phyloP scores from a whole-genome alignment of 2,888 invertebrate species.

The Diachrysia chrysitis region DNA sequence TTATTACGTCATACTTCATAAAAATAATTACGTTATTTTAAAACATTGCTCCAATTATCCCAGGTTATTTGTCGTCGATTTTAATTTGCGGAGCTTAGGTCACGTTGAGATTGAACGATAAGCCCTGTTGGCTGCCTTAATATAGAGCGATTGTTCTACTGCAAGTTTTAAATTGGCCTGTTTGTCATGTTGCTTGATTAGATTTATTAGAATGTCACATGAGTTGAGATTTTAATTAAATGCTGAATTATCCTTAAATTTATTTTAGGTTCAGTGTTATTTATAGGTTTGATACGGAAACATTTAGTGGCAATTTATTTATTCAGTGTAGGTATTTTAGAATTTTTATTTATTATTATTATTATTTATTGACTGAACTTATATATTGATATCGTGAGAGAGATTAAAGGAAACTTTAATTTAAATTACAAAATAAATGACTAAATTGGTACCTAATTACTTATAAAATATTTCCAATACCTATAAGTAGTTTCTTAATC shows the following conservation, averaged over 20 bases:
- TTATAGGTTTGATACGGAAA: constrained; percentile 1
- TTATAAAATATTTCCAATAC: too few species aligned
- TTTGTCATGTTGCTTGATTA: constrained; percentile 46
- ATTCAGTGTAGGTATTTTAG: background rate
- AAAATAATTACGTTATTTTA: constrained; percentile 53
- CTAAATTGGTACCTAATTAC: too few species aligned
- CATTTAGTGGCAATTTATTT: background rate
- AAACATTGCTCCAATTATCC: constrained; percentile 57
- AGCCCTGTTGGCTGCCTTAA: constrained; percentile 49
- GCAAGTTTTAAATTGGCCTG: constrained; percentile 40
- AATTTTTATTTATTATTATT: too few species aligned
- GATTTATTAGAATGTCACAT: constrained; percentile 47
- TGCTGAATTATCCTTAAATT: constrained; percentile 44
- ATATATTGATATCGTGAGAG: too few species aligned
- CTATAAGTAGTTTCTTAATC: too few species aligned
- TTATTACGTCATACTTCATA: constrained; percentile 61
- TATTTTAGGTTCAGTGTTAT: constrained; percentile 12
- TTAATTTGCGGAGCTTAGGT: constrained; percentile 51
- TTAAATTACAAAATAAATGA: too few species aligned
- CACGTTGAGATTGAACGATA: constrained; percentile 52
- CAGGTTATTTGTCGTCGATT: constrained; percentile 59
- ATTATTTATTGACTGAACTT: too few species aligned
- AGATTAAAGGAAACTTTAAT: too few species aligned
- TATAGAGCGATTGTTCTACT: constrained; percentile 55
- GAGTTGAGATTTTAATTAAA: constrained; percentile 50